Conservation (phyloP, 2,888 invertebrate genomes). For the Shargacucullia verbasci region DNA sequence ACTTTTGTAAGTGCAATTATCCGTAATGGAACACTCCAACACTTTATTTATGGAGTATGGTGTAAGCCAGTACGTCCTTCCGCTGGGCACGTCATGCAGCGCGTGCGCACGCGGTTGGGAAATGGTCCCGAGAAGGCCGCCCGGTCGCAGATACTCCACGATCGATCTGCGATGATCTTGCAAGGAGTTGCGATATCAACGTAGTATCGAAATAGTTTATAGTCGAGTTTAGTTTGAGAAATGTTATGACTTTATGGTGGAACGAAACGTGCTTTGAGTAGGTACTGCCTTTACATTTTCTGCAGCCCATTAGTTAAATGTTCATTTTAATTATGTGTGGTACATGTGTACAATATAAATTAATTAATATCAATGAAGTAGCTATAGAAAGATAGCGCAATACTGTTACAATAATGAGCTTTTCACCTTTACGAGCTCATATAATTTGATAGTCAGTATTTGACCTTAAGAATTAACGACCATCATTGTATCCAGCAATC, state of each 20-base stretch:
- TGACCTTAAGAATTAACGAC: background rate
- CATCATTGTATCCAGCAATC: background rate
- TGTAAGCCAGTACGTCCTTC: slow-evolving; percentile 64
- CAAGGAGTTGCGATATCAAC: slow-evolving; percentile 55
- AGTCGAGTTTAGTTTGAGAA: slow-evolving; percentile 48
- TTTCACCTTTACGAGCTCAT: slow-evolving; percentile 15
- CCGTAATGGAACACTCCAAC: slow-evolving; percentile 30
- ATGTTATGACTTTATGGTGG: slow-evolving; percentile 51
- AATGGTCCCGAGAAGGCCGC: slow-evolving; percentile 55
- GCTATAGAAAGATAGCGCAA: no score
- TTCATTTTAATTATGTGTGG: no score
- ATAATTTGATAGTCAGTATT: background rate
- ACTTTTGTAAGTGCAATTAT: slow-evolving; percentile 22
- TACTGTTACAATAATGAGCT: background rate
- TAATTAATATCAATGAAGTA: no score
- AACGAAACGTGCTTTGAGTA: slow-evolving; percentile 18
- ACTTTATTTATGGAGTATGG: slow-evolving; percentile 18
- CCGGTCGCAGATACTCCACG: slow-evolving; percentile 51
- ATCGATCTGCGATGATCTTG: slow-evolving; percentile 57
- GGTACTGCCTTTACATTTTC: slow-evolving; percentile 10
- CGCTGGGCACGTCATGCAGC: slow-evolving; percentile 52
- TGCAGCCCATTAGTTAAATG: no score
- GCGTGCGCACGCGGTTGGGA: slow-evolving; percentile 49
- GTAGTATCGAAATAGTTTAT: slow-evolving; percentile 55
- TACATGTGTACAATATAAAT: no score